Conservation (phyloP, 1,140 invertebrate species). For the Drosophila littoralis region DNA sequence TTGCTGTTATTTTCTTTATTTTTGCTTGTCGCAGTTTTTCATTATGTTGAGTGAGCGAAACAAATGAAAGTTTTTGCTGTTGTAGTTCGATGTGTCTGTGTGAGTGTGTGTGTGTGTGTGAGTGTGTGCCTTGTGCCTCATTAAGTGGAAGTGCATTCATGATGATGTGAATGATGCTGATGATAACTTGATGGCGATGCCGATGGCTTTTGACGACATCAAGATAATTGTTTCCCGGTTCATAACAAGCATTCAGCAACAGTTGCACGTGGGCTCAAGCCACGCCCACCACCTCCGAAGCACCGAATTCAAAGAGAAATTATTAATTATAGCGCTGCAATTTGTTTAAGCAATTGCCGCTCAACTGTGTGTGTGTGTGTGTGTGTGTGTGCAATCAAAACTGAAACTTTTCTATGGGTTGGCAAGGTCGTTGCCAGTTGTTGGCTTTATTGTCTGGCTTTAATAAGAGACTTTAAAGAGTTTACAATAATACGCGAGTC, state of each 20-base stretch:
- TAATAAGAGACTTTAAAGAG: constrained; percentile 53
- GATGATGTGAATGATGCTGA: constrained; percentile 35
- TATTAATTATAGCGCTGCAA: constrained; percentile 74
- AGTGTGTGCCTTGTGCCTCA: constrained; percentile 39
- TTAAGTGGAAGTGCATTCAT: constrained; percentile 76
- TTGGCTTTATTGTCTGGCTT: constrained; percentile 15
- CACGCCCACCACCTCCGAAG: not conserved
- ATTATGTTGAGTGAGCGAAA: constrained; percentile 78
- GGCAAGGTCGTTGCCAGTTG: constrained; percentile 59
- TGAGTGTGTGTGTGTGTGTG: constrained; percentile 20
- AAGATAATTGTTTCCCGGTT: constrained; percentile 77
- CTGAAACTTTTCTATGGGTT: constrained; percentile 45
- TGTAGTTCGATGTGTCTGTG: constrained; percentile 14
- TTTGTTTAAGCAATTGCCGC: constrained; percentile 40
- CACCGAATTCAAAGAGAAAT: constrained; percentile 65
- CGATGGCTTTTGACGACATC: constrained; percentile 73
- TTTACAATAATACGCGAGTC: constrained; percentile 68
- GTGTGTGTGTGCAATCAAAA: constrained; percentile 46
- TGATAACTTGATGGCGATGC: constrained; percentile 70
- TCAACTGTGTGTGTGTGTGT: not conserved
- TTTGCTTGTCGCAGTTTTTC: constrained; percentile 47
- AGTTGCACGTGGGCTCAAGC: constrained; percentile 48
- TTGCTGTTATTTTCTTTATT: constrained; percentile 20
- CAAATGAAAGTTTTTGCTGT: constrained; percentile 68
- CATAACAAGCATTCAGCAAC: constrained; percentile 51